These are phyloP conservation scores for Hypena proboscidalis DNA, from an alignment of 2,888 invertebrate genomes.

Conservation along the genomic window DNA sequence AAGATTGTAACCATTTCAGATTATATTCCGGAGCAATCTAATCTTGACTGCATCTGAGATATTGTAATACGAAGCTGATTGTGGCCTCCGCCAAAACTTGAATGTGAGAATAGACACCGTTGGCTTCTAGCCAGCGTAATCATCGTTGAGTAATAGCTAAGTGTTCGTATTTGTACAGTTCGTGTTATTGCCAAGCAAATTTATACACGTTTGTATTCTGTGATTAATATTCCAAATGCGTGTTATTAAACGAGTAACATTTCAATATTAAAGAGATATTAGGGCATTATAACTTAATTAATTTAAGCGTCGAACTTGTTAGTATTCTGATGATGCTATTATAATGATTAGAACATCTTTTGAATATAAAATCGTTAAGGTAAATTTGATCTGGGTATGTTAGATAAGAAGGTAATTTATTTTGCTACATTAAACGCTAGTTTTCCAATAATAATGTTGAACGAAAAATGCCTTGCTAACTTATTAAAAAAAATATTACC, in stretches of 20 bases:
- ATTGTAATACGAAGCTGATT: conserved; percentile 34
- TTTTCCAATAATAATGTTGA: too few species aligned
- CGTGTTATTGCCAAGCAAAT: conserved; percentile 58
- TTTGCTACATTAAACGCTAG: too few species aligned
- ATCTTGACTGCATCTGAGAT: conserved; percentile 33
- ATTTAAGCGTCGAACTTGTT: not conserved
- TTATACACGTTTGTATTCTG: conserved; percentile 48
- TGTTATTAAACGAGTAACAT: conserved; percentile 17
- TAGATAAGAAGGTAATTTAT: too few species aligned
- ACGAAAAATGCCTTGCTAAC: too few species aligned
- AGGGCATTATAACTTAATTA: not conserved
- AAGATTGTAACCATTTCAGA: conserved; percentile 9
- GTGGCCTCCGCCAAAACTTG: conserved; percentile 43
- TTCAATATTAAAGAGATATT: conserved; percentile 23
- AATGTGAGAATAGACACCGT: conserved; percentile 47
- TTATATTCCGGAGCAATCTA: conserved; percentile 24
- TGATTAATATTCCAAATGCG: conserved; percentile 41
- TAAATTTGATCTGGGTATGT: too few species aligned
- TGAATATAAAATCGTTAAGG: too few species aligned
- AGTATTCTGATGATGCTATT: too few species aligned
- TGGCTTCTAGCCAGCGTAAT: conserved; percentile 64
- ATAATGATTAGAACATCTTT: too few species aligned
- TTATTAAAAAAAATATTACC: too few species aligned
- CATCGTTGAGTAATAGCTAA: conserved; percentile 61
- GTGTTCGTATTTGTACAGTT: conserved; percentile 61